Percentiles rank a stretch among this genome's conserved stretches.
phyloP scores from a whole-genome alignment of 1,140 invertebrate species.

The Helicoverpa zea region DNA sequence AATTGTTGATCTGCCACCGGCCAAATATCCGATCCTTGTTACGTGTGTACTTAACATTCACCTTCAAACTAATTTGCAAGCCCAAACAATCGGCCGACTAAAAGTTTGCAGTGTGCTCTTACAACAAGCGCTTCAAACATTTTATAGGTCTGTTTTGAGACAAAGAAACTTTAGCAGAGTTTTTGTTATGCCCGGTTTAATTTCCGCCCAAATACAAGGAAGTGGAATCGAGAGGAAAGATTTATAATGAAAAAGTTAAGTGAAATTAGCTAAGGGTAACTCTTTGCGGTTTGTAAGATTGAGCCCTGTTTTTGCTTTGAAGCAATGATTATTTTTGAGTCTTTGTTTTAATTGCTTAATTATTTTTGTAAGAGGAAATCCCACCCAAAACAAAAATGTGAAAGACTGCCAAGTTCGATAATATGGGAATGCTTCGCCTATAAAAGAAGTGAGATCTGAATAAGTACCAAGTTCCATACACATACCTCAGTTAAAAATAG shows the following conservation, averaged over 20 bases:
- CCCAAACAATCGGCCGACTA: too few species aligned
- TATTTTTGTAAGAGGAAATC: background rate
- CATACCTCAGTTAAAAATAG: too few species aligned
- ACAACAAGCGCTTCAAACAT: background rate
- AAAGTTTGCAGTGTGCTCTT: background rate
- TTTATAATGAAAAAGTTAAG: conserved; percentile 48
- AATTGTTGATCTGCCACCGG: too few species aligned
- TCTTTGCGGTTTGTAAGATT: conserved; percentile 28
- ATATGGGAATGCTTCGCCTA: too few species aligned
- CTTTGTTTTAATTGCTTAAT: conserved; percentile 6
- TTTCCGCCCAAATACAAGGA: conserved; percentile 43
- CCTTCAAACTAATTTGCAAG: too few species aligned
- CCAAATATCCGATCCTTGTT: too few species aligned
- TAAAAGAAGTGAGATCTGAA: too few species aligned
- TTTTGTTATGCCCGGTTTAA: conserved; percentile 33
- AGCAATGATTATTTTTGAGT: background rate
- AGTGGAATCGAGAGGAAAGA: conserved; percentile 25
- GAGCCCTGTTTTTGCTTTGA: background rate
- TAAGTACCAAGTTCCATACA: too few species aligned
- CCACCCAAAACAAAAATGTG: too few species aligned
- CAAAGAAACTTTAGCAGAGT: conserved; percentile 28
- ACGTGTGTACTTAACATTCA: too few species aligned
- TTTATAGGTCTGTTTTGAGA: conserved; percentile 19
- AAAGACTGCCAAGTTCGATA: too few species aligned
- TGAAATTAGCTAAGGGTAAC: conserved; percentile 44